These are phyloP conservation scores for Episyrphus balteatus DNA, from an alignment of 1,140 invertebrate genomes.

Conservation along the genomic window DNA sequence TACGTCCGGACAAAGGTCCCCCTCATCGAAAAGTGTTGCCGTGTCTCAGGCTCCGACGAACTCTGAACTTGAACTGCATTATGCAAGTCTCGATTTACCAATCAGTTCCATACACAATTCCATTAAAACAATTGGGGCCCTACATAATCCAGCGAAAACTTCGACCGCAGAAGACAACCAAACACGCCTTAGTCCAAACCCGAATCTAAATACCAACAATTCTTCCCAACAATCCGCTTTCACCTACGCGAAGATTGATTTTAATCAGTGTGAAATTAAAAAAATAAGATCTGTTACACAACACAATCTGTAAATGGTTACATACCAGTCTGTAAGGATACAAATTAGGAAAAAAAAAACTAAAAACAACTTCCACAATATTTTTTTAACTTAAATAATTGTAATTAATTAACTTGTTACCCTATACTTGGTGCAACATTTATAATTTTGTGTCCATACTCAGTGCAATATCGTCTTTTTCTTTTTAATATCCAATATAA, in stretches of 20 bases:
- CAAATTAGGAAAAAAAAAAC: too few species aligned
- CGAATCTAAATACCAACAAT: conserved; percentile 33
- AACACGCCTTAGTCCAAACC: conserved; percentile 22
- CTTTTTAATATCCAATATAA: too few species aligned
- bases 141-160: conserved; percentile 4
- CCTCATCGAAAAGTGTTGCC: conserved; percentile 11
- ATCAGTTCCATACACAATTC: conserved; percentile 17
- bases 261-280: conserved; percentile 44
- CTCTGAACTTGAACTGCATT: conserved; percentile 44
- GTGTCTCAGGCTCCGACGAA: conserved; percentile 36
- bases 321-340: too few species aligned
- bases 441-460: too few species aligned
- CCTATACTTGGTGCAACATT: too few species aligned
- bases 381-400: too few species aligned
- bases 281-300: too few species aligned
- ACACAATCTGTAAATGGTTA: too few species aligned
- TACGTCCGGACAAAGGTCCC: conserved; percentile 5
- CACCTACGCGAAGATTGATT: conserved; percentile 61
- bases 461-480: too few species aligned
- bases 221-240: conserved; percentile 40
- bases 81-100: conserved; percentile 55
- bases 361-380: too few species aligned
- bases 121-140: conserved; percentile 5
- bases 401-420: too few species aligned
- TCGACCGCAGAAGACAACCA: conserved; percentile 2